phyloP scores from a whole-genome alignment of 2,888 invertebrate genomes.

The Argynnis bischoffii region DNA sequence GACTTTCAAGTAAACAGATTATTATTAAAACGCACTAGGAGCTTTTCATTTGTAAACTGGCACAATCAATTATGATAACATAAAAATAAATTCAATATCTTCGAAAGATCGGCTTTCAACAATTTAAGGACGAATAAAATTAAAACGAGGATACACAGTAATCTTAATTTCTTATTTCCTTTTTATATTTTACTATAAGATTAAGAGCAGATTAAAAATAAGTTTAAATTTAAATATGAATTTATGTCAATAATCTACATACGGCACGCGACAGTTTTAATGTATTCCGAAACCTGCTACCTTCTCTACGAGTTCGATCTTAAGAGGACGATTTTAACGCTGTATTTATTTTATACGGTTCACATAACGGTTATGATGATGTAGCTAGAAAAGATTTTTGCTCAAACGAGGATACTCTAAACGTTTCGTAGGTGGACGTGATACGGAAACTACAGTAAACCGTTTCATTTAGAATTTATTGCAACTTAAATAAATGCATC shows the following conservation, averaged over 20 bases:
- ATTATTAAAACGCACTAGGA: constrained; percentile 55
- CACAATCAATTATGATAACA: constrained; percentile 25
- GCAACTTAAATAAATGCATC: background rate
- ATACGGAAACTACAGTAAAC: constrained; percentile 40
- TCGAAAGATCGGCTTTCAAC: too few species aligned
- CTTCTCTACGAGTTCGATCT: constrained; percentile 20
- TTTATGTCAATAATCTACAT: constrained; percentile 68
- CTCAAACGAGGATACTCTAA: constrained; percentile 46
- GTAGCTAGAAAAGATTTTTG: constrained; percentile 60
- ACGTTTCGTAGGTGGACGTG: constrained; percentile 56
- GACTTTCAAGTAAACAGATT: constrained; percentile 62
- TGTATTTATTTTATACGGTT: constrained; percentile 40
- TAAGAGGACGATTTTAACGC: constrained; percentile 26
- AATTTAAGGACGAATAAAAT: background rate
- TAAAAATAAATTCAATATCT: background rate
- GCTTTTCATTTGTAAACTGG: constrained; percentile 60
- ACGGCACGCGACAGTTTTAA: constrained; percentile 55
- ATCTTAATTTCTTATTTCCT: constrained; percentile 47
- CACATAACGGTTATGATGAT: constrained; percentile 65
- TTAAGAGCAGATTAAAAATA: constrained; percentile 16
- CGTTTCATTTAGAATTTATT: constrained; percentile 24
- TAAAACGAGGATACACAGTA: background rate
- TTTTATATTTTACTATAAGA: constrained; percentile 2
- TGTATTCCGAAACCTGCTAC: constrained; percentile 46
- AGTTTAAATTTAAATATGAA: constrained; percentile 62